Base-by-base conservation (phyloP, 2,888 invertebrate genomes). In the Hololepta plana region DNA sequence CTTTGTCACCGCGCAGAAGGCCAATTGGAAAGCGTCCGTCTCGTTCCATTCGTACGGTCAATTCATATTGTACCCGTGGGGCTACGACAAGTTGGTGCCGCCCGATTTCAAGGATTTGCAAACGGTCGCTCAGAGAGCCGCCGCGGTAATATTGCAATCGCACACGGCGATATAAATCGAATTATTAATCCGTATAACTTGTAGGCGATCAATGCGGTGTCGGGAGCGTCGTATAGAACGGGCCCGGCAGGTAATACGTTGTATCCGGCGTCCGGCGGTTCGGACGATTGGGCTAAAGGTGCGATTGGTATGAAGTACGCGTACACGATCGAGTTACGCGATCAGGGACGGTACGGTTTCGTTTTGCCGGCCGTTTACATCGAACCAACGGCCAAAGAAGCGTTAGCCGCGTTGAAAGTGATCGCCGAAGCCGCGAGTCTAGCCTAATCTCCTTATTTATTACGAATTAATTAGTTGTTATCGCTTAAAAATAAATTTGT, bases 251-350 rank as follows among this genome's bases (percentile, higher is more conserved):
- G 76, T 23, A 67, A 64, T n/a, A 67, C 76, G 0, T 57, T 84
- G 2, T 84, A 84, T 48, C 73, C 84, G 1, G 80, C 80, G 2
- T 57, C 77, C 15, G 84, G 84, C 2, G 81, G 81, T 8, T 77
- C 82, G 0, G 82, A 84, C 42, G 90, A 91, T 51, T 91, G 88
- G 84, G 90, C 87, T 4, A 87, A 90, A 52, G 81, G 80, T 2
- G 59, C 65, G 20, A 69, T 72, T 5, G 69, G 68, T 19, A 73
- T 91, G 35, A 87, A 85, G 48, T 91, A 88, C 48, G 57, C 87
- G 2, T 91, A 80, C 55, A 90, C 90, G 1, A 64, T 91, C 29
- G 91, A 93, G 58, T 63, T 91, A 27, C 66, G 84, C 27, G 91
- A 90, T 50, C 74, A 67, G 1, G 88, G 88, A 1, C 62, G 67